These are phyloP conservation scores for Characodon lateralis DNA, from an alignment of 2,797 vertebrate species.

Conservation along the genomic window DNA sequence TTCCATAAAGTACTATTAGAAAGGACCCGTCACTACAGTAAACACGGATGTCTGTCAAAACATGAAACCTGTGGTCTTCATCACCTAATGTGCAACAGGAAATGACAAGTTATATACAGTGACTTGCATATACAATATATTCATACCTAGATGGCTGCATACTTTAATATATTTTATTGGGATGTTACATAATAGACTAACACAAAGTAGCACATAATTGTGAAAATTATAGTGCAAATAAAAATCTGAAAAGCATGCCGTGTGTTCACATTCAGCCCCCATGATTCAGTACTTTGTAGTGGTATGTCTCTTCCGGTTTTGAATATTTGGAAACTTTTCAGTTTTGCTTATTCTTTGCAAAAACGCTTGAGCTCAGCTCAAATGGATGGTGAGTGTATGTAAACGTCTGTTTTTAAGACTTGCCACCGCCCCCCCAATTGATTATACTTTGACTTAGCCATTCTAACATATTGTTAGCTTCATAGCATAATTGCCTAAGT, in stretches of 20 bases:
- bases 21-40: constrained; percentile 46
- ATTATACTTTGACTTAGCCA: no score
- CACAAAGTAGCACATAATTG: neutral
- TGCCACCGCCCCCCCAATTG: no score
- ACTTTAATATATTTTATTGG: neutral
- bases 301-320: neutral
- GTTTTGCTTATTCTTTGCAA: neutral
- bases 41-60: constrained; percentile 36
- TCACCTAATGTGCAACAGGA: constrained; percentile 26
- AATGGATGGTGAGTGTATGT: neutral
- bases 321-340: neutral
- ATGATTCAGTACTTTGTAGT: no score
- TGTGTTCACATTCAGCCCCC: no score
- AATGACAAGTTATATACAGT: constrained; percentile 3
- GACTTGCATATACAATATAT: neutral
- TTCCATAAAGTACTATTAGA: constrained; percentile 40
- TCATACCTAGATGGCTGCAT: neutral
- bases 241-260: neutral
- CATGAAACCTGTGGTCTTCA: constrained; percentile 32
- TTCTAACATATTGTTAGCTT: no score
- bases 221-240: neutral
- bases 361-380: neutral
- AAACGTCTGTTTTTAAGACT: no score
- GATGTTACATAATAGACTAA: neutral
- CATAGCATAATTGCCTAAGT: no score